Evolutionary conservation across 1,140 invertebrate genomes (phyloP).

Genomic region (Pogonomyrmex californicus): DNA sequence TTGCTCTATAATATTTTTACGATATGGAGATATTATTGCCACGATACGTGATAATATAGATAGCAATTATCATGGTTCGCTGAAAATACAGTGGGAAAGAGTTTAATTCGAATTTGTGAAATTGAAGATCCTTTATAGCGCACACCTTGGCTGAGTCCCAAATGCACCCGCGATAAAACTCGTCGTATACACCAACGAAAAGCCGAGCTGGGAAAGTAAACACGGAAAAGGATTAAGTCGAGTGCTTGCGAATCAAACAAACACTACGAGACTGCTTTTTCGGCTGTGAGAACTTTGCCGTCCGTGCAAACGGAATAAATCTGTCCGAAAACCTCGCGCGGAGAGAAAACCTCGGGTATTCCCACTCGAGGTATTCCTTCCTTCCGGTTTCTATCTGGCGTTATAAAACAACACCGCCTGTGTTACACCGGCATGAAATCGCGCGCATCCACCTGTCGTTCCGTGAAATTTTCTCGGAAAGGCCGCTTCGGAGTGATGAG

Average conservation of each 20-base stretch:
- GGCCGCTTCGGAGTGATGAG: not conserved
- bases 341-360: not conserved
- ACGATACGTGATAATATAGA: not conserved
- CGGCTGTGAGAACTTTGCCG: slow-evolving; percentile 64
- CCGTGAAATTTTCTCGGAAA: slow-evolving; percentile 57
- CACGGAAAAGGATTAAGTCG: slow-evolving; percentile 68
- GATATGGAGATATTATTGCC: not conserved
- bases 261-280: slow-evolving; percentile 41
- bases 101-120: slow-evolving; percentile 25
- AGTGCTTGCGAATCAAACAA: slow-evolving; percentile 71
- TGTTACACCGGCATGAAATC: slow-evolving; percentile 48
- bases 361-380: slow-evolving; percentile 16
- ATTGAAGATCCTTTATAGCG: slow-evolving; percentile 17
- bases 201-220: slow-evolving; percentile 68
- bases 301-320: slow-evolving; percentile 59
- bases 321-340: slow-evolving; percentile 14
- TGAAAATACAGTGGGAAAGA: not conserved
- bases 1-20: not conserved
- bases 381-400: slow-evolving; percentile 49
- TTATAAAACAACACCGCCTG: slow-evolving; percentile 43
- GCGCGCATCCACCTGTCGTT: slow-evolving; percentile 58
- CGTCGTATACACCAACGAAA: not conserved
- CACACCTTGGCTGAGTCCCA: not conserved
- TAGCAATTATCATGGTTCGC: not conserved
- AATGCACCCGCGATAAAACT: slow-evolving; percentile 46